Base-by-base conservation (phyloP, 2,888 invertebrate genomes). In the Abrostola triplasia region DNA sequence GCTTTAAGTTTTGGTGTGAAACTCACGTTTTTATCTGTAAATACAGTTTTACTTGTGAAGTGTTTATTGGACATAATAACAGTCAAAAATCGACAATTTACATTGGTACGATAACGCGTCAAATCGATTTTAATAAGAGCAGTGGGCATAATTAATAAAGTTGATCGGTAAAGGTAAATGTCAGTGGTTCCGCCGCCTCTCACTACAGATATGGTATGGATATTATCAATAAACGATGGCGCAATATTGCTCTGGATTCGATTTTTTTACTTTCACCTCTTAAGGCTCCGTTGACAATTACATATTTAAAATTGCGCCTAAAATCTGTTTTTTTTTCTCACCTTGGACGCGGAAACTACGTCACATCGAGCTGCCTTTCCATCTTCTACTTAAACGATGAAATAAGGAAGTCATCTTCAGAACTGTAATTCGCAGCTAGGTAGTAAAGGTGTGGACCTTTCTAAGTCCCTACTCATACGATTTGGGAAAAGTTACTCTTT, bases 231-330 rank as follows among this genome's bases (percentile, higher is more conserved):
- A 64, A 72, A 24, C 52, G 64, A 55, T 86, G 77, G 70, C 60
- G 79, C 78, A 84, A 86, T 80, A 71, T 41, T 83, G 85, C 73
- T 84, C 84, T 80, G 77, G 47, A 67, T 80, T 78, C 73, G 72
- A 47, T 59, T 60, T 60, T 76, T 74, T 77, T 40, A 82, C 86
- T 85, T 83, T 86, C 84, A 79, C 84, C 51, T 63, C 24, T 49
- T 38, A 38, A 36, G 59, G 12, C 13, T 36, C 13, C 42, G 62
- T 36, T 44, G 52, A 68, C 63, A 67, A 12, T n/a, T 36, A 2
- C 13, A 12, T 44, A 13, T 24, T 47, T 24, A 24, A 24, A 24
- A 4, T 1, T 4, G 24, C 24, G 24, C 24, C 24, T n/a, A n/a
- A 24, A 24, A 24, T 24, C 24, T 24, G 24, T 24, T 2, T 24